A percentile compares a stretch with the other conserved stretches of the same genome.
phyloP scores from a whole-genome alignment of 2,113 vertebrate species.

The Acanthisitta chloris region DNA sequence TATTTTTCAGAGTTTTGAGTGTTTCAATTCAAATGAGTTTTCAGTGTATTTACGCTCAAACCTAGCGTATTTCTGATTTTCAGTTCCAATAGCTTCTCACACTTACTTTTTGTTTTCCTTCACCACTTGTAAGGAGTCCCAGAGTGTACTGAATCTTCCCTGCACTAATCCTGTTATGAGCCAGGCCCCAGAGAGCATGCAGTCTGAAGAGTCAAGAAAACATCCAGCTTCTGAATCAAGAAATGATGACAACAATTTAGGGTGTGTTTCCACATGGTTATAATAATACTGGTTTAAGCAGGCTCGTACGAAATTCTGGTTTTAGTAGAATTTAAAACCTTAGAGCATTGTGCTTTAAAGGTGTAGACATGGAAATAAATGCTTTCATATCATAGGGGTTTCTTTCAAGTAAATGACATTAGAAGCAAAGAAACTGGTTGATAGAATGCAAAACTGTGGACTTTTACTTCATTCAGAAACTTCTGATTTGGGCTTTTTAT shows the following conservation, averaged over 20 bases:
- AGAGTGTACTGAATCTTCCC: slow-evolving; percentile 54
- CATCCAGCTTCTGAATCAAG: slow-evolving; percentile 50
- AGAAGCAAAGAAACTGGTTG: background rate
- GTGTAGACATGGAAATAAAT: background rate
- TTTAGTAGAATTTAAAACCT: background rate
- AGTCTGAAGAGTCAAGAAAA: slow-evolving; percentile 59
- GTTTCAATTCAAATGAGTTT: background rate
- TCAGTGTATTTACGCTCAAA: background rate
- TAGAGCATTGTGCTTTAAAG: background rate
- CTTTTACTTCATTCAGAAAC: background rate
- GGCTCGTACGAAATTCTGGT: background rate
- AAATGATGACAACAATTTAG: slow-evolving; percentile 52
- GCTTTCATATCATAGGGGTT: background rate
- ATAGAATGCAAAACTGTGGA: background rate
- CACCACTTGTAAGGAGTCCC: slow-evolving; percentile 65
- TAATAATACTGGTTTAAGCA: background rate
- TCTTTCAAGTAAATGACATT: background rate
- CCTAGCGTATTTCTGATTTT: background rate
- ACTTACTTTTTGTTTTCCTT: slow-evolving; percentile 11
- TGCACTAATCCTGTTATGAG: background rate
- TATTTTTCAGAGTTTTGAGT: background rate
- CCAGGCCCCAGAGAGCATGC: slow-evolving; percentile 39
- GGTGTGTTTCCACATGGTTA: slow-evolving; percentile 54
- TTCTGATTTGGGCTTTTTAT: background rate
- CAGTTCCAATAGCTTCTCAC: background rate